Percentiles rank a stretch among this genome's conserved stretches.
Conservation (phyloP, 2,888 invertebrate genomes). For the Neoascia interrupta region DNA sequence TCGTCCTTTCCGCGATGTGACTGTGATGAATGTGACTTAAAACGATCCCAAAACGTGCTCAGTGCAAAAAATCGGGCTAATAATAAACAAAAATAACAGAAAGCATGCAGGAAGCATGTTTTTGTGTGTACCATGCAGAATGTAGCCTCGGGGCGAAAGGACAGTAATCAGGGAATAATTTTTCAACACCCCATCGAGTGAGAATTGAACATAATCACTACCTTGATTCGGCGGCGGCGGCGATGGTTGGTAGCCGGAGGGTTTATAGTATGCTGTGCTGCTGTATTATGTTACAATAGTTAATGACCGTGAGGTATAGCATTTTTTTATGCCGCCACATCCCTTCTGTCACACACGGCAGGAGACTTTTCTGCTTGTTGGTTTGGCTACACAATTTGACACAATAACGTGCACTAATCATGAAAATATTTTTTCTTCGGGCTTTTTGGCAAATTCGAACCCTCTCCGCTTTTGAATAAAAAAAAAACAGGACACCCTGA, state of each 20-base stretch:
- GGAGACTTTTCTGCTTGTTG: constrained; percentile 38
- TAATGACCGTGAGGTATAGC: constrained; percentile 59
- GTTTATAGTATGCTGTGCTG: constrained; percentile 27
- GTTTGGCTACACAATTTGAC: constrained; percentile 64
- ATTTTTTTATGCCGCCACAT: constrained; percentile 13
- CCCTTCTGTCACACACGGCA: constrained; percentile 34
- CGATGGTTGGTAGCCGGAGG: constrained; percentile 37
- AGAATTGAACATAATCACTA: constrained; percentile 63
- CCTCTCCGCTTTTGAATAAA: constrained; percentile 1
- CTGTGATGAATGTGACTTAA: constrained; percentile 62
- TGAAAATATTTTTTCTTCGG: constrained; percentile 44
- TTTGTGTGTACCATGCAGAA: constrained; percentile 9
- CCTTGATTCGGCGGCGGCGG: constrained; percentile 36
- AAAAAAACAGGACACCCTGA: constrained; percentile 7
- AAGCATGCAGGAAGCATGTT: constrained; percentile 32
- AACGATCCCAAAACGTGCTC: constrained; percentile 51
- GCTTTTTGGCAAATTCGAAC: constrained; percentile 3
- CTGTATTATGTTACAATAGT: constrained; percentile 60
- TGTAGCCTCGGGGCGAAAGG: constrained; percentile 56
- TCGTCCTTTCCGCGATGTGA: constrained; percentile 13
- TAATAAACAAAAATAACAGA: constrained; percentile 64
- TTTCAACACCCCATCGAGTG: constrained; percentile 67
- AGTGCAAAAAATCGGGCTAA: constrained; percentile 63
- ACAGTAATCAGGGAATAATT: constrained; percentile 66
- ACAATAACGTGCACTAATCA: constrained; percentile 68